phyloP scores from a whole-genome alignment of 2,113 vertebrate species.

The Pangasianodon gigas region DNA sequence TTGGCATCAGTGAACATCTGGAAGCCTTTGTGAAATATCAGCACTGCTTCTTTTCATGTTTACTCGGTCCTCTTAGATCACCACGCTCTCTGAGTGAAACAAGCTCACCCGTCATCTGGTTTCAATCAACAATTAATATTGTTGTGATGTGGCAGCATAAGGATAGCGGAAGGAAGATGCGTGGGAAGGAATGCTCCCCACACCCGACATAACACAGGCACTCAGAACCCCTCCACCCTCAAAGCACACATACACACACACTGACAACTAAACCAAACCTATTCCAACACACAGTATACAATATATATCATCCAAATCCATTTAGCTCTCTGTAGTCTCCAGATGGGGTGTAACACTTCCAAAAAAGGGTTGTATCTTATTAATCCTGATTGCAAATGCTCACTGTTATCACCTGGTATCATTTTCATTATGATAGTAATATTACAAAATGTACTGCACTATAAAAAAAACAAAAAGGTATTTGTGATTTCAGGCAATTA shows the following conservation, averaged over 20 bases:
- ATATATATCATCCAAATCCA: conserved; percentile 47
- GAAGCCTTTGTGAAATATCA: conserved; percentile 74
- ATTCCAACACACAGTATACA: conserved; percentile 29
- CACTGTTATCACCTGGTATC: conserved; percentile 18
- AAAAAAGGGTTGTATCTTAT: not conserved
- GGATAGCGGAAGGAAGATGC: conserved; percentile 65
- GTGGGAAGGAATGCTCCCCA: conserved; percentile 60
- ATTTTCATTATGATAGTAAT: conserved; percentile 37
- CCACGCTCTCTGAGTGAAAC: conserved; percentile 62
- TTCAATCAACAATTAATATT: conserved; percentile 76
- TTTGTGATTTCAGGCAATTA: not conserved
- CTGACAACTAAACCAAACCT: conserved; percentile 22
- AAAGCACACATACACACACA: conserved; percentile 37
- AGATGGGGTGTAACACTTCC: conserved; percentile 25
- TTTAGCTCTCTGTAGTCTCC: conserved; percentile 44
- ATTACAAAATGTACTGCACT: conserved; percentile 20
- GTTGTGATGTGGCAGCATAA: conserved; percentile 75
- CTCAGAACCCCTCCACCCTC: conserved; percentile 47
- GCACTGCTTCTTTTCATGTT: conserved; percentile 73
- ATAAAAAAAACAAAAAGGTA: conserved; percentile 5
- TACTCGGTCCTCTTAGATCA: conserved; percentile 75
- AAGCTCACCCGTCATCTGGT: conserved; percentile 72
- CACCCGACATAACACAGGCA: conserved; percentile 61
- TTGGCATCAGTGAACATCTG: conserved; percentile 78
- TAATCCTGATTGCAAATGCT: conserved; percentile 37